phyloP scores from a whole-genome alignment of 2,888 invertebrate species.

The Tubiluchus corallicola region DNA sequence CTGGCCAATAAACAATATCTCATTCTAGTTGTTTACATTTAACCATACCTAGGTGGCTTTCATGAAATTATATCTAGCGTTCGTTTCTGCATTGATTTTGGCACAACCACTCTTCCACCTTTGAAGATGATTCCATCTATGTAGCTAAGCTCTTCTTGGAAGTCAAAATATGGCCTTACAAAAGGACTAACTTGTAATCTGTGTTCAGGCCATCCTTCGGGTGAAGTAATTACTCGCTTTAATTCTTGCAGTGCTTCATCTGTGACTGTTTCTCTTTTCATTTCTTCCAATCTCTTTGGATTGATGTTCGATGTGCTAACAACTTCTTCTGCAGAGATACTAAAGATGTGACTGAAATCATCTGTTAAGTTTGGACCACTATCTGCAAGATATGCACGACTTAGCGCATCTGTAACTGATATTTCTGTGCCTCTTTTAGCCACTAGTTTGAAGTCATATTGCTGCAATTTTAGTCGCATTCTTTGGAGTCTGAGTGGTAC shows the following conservation, averaged over 20 bases:
- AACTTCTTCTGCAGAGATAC: background rate
- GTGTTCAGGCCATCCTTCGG: conserved; percentile 9
- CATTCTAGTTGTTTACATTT: conserved; percentile 8
- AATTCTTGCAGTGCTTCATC: background rate
- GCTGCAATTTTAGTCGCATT: conserved; percentile 11
- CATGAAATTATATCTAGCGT: conserved; percentile 10
- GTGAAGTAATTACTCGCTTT: background rate
- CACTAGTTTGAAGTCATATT: conserved; percentile 11
- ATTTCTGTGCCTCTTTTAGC: conserved; percentile 11
- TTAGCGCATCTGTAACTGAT: conserved; percentile 12
- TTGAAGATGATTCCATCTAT: conserved; percentile 10
- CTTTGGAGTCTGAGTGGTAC: conserved; percentile 11
- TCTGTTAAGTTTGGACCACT: background rate
- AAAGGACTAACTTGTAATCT: background rate
- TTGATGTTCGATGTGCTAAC: background rate
- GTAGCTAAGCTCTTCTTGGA: background rate
- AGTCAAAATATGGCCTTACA: conserved; percentile 7
- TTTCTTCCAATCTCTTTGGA: background rate
- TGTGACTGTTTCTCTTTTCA: background rate
- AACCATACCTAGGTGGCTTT: conserved; percentile 9
- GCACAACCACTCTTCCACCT: conserved; percentile 8
- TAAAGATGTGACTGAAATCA: background rate
- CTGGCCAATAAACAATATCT: conserved; percentile 10
- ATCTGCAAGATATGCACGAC: too few species aligned
- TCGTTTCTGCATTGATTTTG: background rate